Conservation (phyloP, 1,140 invertebrate species). For the Nylanderia fulva region DNA sequence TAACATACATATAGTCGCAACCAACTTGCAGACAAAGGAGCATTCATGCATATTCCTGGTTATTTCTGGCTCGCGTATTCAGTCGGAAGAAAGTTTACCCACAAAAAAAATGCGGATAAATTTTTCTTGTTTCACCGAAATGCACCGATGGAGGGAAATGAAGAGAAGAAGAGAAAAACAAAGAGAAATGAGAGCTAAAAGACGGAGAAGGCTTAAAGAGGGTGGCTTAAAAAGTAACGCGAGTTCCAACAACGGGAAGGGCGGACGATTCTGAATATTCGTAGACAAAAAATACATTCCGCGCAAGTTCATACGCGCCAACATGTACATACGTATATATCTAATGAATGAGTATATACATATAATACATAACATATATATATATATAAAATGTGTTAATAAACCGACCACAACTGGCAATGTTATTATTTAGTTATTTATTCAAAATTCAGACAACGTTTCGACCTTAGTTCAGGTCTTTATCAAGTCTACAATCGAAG, state of each 20-base stretch:
- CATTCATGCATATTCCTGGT: background rate
- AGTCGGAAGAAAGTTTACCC: background rate
- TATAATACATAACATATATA: constrained; percentile 19
- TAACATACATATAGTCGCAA: no score
- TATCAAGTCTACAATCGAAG: no score
- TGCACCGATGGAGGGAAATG: constrained; percentile 4
- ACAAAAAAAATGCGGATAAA: background rate
- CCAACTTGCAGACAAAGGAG: background rate
- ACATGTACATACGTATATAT: constrained; percentile 30
- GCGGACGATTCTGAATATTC: constrained; percentile 67
- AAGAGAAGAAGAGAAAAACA: background rate
- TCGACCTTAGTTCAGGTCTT: no score
- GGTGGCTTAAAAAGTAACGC: background rate
- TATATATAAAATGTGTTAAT: no score
- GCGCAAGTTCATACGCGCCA: constrained; percentile 6
- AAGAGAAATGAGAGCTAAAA: background rate
- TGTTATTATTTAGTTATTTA: no score
- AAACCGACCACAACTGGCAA: no score
- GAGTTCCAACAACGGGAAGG: constrained; percentile 59
- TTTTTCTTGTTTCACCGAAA: constrained; percentile 14
- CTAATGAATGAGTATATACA: constrained; percentile 38
- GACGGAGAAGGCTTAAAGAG: background rate
- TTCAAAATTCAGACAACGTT: no score
- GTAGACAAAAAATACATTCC: constrained; percentile 34
- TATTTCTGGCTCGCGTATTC: background rate